Conservation (phyloP, 2,888 invertebrate species). For the Gymnosoma rotundatum region DNA sequence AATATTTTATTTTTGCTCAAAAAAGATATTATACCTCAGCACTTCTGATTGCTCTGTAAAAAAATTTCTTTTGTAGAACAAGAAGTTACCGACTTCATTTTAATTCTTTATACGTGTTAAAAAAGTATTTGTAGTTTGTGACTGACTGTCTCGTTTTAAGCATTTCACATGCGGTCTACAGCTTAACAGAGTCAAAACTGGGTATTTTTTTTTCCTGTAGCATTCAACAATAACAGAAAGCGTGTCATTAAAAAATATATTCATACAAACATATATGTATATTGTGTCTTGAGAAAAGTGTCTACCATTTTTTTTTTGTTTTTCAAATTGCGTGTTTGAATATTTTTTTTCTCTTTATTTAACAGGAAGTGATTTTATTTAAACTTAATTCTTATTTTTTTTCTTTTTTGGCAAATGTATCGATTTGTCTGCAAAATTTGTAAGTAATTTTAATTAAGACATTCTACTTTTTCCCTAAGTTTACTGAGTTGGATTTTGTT, state of each 20-base stretch:
- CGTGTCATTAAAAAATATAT: conserved; percentile 30
- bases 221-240: conserved; percentile 16
- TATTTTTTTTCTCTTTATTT: conserved; percentile 3
- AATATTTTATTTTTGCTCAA: too few species aligned
- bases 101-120: not conserved
- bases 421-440: conserved; percentile 62
- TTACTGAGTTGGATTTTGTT: not conserved
- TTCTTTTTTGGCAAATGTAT: conserved; percentile 55
- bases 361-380: conserved; percentile 11
- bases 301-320: conserved; percentile 26
- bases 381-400: not conserved
- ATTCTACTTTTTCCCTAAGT: not conserved
- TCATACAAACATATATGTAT: not conserved
- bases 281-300: conserved; percentile 39
- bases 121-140: conserved; percentile 16
- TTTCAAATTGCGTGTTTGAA: conserved; percentile 58
- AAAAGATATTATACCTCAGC: too few species aligned
- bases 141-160: conserved; percentile 56
- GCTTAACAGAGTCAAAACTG: conserved; percentile 68
- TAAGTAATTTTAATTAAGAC: not conserved
- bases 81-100: conserved; percentile 29
- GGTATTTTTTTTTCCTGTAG: conserved; percentile 41
- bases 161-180: conserved; percentile 72
- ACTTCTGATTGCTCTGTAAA: not conserved
- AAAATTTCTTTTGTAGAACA: not conserved